Evolutionary conservation across 2,113 vertebrate species (phyloP).

Genomic region (Gulo gulo): DNA sequence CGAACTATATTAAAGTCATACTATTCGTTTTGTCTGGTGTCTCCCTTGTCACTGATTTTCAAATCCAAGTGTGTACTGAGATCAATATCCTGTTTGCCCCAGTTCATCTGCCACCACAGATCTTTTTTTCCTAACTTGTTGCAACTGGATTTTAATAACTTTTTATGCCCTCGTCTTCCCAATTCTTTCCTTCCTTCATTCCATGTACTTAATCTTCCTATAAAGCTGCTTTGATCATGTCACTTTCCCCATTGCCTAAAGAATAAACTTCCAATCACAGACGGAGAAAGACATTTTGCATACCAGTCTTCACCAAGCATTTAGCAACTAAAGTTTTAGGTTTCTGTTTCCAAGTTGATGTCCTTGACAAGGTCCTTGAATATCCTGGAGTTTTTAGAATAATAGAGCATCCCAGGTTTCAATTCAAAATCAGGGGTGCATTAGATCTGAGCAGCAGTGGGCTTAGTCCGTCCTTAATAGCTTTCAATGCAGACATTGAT

Average conservation of each 20-base stretch:
- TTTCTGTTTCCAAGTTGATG: slow-evolving; percentile 7
- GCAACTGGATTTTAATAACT: not conserved
- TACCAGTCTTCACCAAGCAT: not conserved
- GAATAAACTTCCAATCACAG: not conserved
- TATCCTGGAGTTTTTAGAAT: not conserved
- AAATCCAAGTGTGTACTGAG: not conserved
- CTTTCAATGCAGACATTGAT: slow-evolving; percentile 32
- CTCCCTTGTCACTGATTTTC: not conserved
- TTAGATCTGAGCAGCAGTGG: not conserved
- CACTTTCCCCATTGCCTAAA: not conserved
- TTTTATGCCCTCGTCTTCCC: not conserved
- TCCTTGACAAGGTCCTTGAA: slow-evolving; percentile 36
- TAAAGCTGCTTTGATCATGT: not conserved
- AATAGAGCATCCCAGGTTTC: not conserved
- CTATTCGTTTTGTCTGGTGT: not conserved
- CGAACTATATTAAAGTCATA: not conserved
- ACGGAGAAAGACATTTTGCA: not conserved
- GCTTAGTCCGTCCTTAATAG: not conserved
- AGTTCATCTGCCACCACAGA: not conserved
- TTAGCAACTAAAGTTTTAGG: not conserved
- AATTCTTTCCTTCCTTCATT: not conserved
- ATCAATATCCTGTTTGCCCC: not conserved
- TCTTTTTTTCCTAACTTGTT: not conserved
- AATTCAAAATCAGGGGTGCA: not conserved
- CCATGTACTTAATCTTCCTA: not conserved